Base-by-base conservation (phyloP, 2,888 invertebrate genomes). In the Cryptus viduatorius region DNA sequence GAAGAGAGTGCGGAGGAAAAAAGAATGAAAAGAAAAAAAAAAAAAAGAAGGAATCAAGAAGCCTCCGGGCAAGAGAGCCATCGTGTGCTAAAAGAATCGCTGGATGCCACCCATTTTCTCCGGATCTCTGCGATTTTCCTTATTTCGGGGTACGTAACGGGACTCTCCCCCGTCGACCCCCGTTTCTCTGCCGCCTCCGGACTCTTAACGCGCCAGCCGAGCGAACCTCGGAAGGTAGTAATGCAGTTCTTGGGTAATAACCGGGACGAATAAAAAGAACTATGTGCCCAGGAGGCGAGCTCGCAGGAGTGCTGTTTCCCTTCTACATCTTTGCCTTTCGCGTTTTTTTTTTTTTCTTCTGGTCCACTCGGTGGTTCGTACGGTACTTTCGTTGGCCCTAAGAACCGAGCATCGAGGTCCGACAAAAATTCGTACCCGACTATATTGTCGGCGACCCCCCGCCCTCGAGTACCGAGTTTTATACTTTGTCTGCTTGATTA, bases 401-500 rank as follows among this genome's bases (percentile, higher is more conserved):
- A 69, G 44, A 14, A 67, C 19, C 19, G 3, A 24, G 37, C 16
- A 16, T 12, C 5, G 44, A 42, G 37, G 37, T 65, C 42, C 48
- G 37, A 61, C 68, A 83, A 82, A 68, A 73, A 78, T 77, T 78
- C 77, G 69, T 75, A 61, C 5, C 76, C 31, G 71, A 68, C 76
- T 61, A 53, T 64, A 86, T 81, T 65, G 73, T 75, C 65, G 53
- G 31, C 64, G 46, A 14, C 65, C n/a, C 48, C 48, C n/a, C 14
- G n/a, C 68, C 53, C 44, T 64, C 37, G 37, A 37, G 37, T 37
- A 4, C 67, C 77, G 44, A 61, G 61, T 84, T 81, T 84, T 71
- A 78, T 81, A 65, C 69, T 73, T 59, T 68, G 59, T 48, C 76
- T 83, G 85, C 82, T 89, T 90, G 88, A 89, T 90, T 89, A 88